Evolutionary conservation across 2,888 invertebrate species (phyloP).

Genomic region (Apodemia duryi): DNA sequence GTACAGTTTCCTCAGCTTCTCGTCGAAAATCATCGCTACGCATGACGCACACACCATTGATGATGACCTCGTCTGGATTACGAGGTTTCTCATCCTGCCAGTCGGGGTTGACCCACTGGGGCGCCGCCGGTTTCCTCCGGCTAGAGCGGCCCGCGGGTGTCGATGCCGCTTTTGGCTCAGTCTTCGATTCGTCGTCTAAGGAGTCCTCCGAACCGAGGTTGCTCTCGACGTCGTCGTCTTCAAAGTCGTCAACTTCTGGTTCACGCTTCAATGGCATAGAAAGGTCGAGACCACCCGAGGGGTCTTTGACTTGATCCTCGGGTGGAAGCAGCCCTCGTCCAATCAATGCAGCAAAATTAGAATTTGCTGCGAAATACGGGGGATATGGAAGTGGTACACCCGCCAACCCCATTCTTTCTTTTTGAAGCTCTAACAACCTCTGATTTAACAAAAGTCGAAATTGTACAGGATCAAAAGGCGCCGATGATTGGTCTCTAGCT

Average conservation of each 20-base stretch:
- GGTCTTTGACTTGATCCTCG: conserved; percentile 83
- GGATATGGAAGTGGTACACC: conserved; percentile 88
- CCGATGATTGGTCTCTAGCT: conserved; percentile 84
- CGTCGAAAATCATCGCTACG: conserved; percentile 87
- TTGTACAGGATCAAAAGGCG: conserved; percentile 94
- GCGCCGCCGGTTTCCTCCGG: conserved; percentile 95
- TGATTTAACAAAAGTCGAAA: conserved; percentile 93
- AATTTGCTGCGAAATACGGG: conserved; percentile 88
- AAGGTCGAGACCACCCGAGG: conserved; percentile 92
- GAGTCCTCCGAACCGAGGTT: conserved; percentile 86
- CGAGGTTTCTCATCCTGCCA: conserved; percentile 86
- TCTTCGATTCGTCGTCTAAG: conserved; percentile 79
- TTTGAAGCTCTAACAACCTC: conserved; percentile 91
- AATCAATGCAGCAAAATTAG: conserved; percentile 87
- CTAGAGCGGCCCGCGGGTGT: conserved; percentile 76
- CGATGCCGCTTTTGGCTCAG: conserved; percentile 76
- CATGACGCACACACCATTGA: conserved; percentile 96
- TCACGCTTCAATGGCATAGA: conserved; percentile 91
- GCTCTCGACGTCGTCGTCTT: conserved; percentile 88
- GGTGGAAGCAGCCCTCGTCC: conserved; percentile 82
- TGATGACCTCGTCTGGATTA: conserved; percentile 88
- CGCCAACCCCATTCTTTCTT: conserved; percentile 88
- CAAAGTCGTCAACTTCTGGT: conserved; percentile 87
- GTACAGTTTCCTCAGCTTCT: conserved; percentile 84
- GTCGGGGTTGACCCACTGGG: conserved; percentile 98